These are phyloP conservation scores for Ceratosolen solmsi DNA, from an alignment of 1,140 invertebrate species.

Conservation along the genomic window DNA sequence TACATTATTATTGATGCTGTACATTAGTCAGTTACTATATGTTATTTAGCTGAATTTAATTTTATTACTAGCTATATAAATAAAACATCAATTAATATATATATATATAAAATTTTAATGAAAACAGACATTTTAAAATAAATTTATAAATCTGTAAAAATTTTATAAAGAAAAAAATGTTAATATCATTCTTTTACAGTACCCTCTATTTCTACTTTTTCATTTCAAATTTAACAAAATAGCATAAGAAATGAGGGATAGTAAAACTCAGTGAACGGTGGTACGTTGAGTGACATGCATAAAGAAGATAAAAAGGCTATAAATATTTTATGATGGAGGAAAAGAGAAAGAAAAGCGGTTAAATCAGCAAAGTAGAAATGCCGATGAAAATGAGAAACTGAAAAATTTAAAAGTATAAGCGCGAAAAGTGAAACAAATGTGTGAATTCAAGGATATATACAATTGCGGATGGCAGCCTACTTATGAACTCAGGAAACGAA, in stretches of 20 bases:
- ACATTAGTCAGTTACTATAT: too few relatives aligned
- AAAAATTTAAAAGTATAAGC: conserved; percentile 39
- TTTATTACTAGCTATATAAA: too few relatives aligned
- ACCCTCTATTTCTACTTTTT: too few relatives aligned
- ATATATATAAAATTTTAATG: too few relatives aligned
- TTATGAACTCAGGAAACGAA: conserved; percentile 42
- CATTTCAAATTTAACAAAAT: neutral
- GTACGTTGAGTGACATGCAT: neutral
- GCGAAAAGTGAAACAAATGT: conserved; percentile 45
- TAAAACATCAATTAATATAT: too few relatives aligned
- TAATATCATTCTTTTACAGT: too few relatives aligned
- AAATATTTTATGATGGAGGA: conserved; percentile 14
- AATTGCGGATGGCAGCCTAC: conserved; percentile 33
- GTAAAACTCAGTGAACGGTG: neutral
- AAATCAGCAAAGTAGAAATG: conserved; percentile 26
- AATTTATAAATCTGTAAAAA: too few relatives aligned
- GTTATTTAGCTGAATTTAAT: too few relatives aligned
- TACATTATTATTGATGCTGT: too few relatives aligned
- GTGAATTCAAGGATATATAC: conserved; percentile 28
- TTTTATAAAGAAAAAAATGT: too few relatives aligned
- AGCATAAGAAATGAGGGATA: neutral
- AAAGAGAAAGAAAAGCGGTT: neutral
- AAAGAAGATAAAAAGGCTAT: neutral
- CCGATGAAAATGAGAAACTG: conserved; percentile 36
- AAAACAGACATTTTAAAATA: too few relatives aligned